These are phyloP conservation scores for Danio rerio DNA, from an alignment of 2,113 vertebrate genomes.

Conservation along the genomic window GRCz12tu NC_133180.1:56971501-56972000, in stretches of 20 bases:
- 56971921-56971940: too few species aligned
- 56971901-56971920: too few species aligned
- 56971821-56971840: too few species aligned
- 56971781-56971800: constrained; percentile 92
- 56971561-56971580: neutral
- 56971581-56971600: neutral
- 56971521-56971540: constrained; percentile 27
- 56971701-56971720: constrained; percentile 93
- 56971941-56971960: too few species aligned
- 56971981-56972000: too few species aligned
- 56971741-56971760: constrained; percentile 85
- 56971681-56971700: constrained; percentile 90
- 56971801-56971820: constrained; percentile 82
- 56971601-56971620: neutral
- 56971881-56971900: too few species aligned
- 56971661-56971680: constrained; percentile 86
- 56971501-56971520: constrained; percentile 21
- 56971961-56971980: too few species aligned
- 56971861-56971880: too few species aligned
- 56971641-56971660: constrained; percentile 85
- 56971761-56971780: constrained; percentile 79
- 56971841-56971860: too few species aligned
- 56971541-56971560: neutral
- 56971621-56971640: neutral
- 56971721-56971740: constrained; percentile 97